Evolutionary conservation across 2,797 vertebrate species (phyloP), one percentile per base, ranked within the genome.

Genomic region (Manis javanica): DNA sequence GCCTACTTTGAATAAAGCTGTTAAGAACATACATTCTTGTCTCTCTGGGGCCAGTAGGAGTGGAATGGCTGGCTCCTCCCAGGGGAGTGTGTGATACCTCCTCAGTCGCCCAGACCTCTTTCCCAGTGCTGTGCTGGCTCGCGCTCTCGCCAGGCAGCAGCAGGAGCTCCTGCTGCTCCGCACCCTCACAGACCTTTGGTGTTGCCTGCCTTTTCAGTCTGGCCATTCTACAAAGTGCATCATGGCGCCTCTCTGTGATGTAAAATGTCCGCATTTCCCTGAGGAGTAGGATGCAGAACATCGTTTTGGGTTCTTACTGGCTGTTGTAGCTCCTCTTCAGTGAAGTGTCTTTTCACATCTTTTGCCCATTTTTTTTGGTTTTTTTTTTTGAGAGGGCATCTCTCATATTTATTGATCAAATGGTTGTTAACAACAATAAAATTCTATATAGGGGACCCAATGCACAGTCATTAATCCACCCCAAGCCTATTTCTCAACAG

Each of bases 111-210:
- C 34, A 66, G 77, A 42, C 57, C 51, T 68, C 26, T 26, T 23
- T 78, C 53, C 29, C 31, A 11, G 39, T 1, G 14, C 3, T 5
- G 3, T 29, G 63, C 55, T 9, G 6, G 2, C 5, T 51, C 16
- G 7, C 26, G 1, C 2, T 13, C 39, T 26, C 39, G 7, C 83
- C 5, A 51, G 12, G 42, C 29, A 24, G 61, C 55, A n/a, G 42
- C 9, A 3, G 7, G 59, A 3, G 24, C 7, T 66, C 37, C n/a
- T 1, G 6, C 12, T 5, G 5, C 59, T 15, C 34, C 26, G 0
- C 9, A 18, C 18, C 29, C 91, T 74, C 57, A 4, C 2, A 16
- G 8, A 66, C 37, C 7, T 18, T 18, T 1, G 34, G 31, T 2
- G 2, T 10, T 5, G 61, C 37, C 26, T 39, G 77, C 19, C 68